Evolutionary conservation across 2,113 vertebrate genomes (phyloP), one percentile per base, ranked within the genome.

Genomic region (Chauna torquata): DNA sequence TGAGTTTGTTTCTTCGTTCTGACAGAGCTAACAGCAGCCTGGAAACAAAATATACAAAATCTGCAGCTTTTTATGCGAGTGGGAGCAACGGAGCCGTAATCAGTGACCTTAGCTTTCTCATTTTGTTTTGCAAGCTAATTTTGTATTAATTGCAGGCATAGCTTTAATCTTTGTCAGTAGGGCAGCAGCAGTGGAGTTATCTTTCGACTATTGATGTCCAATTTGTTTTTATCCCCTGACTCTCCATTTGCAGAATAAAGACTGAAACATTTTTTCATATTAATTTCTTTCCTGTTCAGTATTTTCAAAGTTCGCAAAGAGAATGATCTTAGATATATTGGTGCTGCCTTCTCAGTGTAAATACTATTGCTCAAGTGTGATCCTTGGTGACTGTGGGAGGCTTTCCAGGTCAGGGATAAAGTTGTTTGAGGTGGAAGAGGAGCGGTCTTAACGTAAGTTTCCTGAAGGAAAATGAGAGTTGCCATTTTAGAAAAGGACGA

Each of bases 31-130:
- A 40, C 55, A 71, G 71, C 40, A 0, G 9, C 47, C 68, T 86
- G 69, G 45, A 80, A 95, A 42, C 18, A 54, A 72, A 55, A 36
- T 20, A 23, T 20, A 22, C 70, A 55, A 86, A 69, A 49, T 22
- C 11, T 36, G 30, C 45, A 0, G 15, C 74, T 64, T 76, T 59
- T 70, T 64, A 16, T 85, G 44, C 62, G 16, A 0, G 0, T 0
- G 3, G 70, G 52, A 82, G 92, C 58, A 32, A 23, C 4, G 15
- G 50, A 57, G 76, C 62, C 58, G 14, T 85, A 91, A 69, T 42
- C n/a, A 3, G 75, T 50, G 75, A 90, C 87, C 75, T 90, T 23
- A 32, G 54, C 36, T 19, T 23, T 12, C 66, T 88, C 7, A 10
- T 57, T 74, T 70, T 58, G 75, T 80, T 72, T 90, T 88, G 93